Base-by-base conservation (phyloP, 2,113 vertebrate species). In the Ranitomeya imitator region DNA sequence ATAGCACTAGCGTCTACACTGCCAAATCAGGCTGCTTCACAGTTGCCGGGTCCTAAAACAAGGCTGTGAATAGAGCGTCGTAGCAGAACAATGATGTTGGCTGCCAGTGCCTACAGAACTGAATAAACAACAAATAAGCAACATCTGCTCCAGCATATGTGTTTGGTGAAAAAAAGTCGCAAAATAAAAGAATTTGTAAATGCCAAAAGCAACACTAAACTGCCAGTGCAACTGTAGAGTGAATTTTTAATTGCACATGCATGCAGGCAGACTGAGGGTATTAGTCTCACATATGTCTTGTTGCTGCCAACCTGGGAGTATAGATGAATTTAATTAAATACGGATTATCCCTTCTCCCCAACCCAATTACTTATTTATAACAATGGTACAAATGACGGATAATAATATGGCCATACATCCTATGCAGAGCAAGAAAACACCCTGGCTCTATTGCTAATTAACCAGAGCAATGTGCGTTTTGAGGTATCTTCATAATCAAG, bases 241-340 rank as follows among this genome's bases (percentile, higher is more conserved):
- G 94, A 95, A 95, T 95, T 96, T 96, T 96, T 96, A 96, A 96
- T 96, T 96, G 95, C 94, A 94, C 94, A 95, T 93, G 94, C 93
- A 95, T 94, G 95, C 93, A 94, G 94, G 93, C 95, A 95, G 94
- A 94, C 95, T 95, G 93, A 90, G 95, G 93, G 94, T 95, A 96
- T 96, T 96, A 96, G 95, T 94, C 94, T 95, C 95, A 95, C 95
- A 96, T 96, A 96, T 96, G 95, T 95, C 94, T 96, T 93, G 91
- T 95, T 94, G 94, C 94, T 96, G 95, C 94, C 95, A 96, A 95
- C 95, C 93, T 95, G 95, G 95, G 95, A 96, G 95, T 96, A 95
- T 95, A 95, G 95, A 96, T 95, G 94, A 96, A 95, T 96, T 96
- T 96, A 96, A 96, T 96, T 96, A 96, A 96, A 96, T 95, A 96